Conservation (phyloP, 1,140 invertebrate genomes). For the Drosophila seguyi region DNA sequence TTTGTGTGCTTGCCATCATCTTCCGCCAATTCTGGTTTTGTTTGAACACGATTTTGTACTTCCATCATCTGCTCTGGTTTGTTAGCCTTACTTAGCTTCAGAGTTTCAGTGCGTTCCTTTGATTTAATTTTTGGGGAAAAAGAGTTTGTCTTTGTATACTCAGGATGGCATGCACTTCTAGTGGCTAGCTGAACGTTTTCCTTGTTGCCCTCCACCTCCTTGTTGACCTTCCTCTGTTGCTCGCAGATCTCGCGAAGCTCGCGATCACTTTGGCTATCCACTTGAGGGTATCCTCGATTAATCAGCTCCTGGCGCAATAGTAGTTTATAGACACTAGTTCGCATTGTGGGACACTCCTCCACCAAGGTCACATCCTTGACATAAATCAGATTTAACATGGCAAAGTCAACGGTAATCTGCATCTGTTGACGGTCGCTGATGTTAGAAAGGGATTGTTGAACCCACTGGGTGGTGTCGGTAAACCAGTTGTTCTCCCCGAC, state of each 20-base stretch:
- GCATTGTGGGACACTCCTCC: slow-evolving; percentile 46
- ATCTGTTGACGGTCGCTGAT: slow-evolving; percentile 26
- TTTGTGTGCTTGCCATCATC: background rate
- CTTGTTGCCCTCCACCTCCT: background rate
- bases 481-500: slow-evolving; percentile 10
- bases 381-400: slow-evolving; percentile 34
- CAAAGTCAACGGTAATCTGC: slow-evolving; percentile 41
- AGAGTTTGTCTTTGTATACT: background rate
- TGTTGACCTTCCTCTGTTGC: background rate
- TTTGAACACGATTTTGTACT: too few relatives aligned
- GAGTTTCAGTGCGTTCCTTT: too few relatives aligned
- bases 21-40: background rate
- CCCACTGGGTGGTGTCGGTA: slow-evolving; percentile 19
- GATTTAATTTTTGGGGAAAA: background rate
- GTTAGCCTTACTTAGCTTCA: background rate
- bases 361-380: slow-evolving; percentile 42
- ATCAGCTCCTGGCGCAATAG: slow-evolving; percentile 40
- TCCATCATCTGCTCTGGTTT: background rate
- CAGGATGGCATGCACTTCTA: too few relatives aligned
- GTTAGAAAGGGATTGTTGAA: background rate
- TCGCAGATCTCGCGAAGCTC: background rate
- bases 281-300: slow-evolving; percentile 6
- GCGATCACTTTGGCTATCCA: background rate
- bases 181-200: background rate
- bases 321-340: slow-evolving; percentile 25